Evolutionary conservation across 64 coral and sea anemone species (phyloP).

Genomic region (Orbicella faveolata): DNA sequence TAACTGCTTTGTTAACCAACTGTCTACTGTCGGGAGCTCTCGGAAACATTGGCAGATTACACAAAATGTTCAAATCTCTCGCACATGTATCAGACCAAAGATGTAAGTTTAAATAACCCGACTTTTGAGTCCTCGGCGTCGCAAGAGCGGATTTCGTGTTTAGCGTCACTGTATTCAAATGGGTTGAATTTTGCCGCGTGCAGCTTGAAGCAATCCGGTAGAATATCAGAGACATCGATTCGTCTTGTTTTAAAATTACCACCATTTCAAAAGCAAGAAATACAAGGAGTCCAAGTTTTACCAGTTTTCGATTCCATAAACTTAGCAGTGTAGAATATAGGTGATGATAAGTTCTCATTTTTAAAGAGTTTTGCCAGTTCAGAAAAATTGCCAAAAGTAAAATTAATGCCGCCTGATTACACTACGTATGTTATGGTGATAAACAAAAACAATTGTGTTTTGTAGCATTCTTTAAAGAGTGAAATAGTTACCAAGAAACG

Average conservation of each 20-base stretch:
- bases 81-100: slow-evolving; percentile 43
- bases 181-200: neutral
- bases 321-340: neutral
- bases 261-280: neutral
- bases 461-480: neutral
- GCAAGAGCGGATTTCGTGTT: neutral
- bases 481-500: neutral
- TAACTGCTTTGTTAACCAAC: neutral
- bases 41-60: slow-evolving; percentile 47
- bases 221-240: neutral
- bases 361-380: neutral
- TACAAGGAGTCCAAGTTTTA: neutral
- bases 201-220: neutral
- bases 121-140: neutral
- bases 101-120: slow-evolving; percentile 45
- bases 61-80: slow-evolving; percentile 27
- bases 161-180: neutral
- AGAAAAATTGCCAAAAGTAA: neutral
- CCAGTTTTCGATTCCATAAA: neutral
- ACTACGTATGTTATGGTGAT: neutral
- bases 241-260: neutral
- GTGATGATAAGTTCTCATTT: neutral
- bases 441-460: neutral
- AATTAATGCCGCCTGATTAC: too few relatives aligned
- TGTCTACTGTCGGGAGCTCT: slow-evolving; percentile 13